These are phyloP conservation scores for Zosterops pallidus DNA, from an alignment of 2,113 vertebrate species.

Conservation along the genomic window DNA sequence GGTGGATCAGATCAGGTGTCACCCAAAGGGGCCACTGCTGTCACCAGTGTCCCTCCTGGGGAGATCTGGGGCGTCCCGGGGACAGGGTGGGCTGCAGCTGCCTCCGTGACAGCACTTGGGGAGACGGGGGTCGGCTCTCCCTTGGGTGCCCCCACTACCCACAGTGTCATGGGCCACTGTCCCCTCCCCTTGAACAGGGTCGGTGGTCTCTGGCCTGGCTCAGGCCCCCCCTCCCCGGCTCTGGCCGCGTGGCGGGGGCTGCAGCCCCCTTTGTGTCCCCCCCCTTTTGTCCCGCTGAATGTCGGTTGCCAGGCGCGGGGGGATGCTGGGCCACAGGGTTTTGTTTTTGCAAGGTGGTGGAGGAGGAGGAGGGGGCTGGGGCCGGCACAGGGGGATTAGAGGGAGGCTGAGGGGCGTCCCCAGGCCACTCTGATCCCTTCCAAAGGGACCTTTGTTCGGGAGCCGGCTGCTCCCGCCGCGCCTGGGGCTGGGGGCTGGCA, in stretches of 20 bases:
- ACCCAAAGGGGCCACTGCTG: not conserved
- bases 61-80: too few relatives aligned
- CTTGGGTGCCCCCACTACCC: not conserved
- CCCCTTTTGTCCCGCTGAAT: conserved; percentile 36
- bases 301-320: conserved; percentile 70
- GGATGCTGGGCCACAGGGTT: conserved; percentile 55
- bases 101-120: not conserved
- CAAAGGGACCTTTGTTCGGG: conserved; percentile 44
- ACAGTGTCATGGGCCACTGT: fast-evolving
- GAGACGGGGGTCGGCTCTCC: fast-evolving
- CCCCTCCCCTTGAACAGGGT: not conserved
- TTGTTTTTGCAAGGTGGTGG: conserved; percentile 52
- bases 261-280: conserved; percentile 12
- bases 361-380: conserved; percentile 32
- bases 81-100: not conserved
- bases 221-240: not conserved
- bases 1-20: not conserved
- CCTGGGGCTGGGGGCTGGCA: not conserved
- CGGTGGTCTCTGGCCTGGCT: not conserved
- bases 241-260: not conserved
- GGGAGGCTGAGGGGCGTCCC: not conserved
- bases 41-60: not conserved
- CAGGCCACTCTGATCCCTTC: not conserved
- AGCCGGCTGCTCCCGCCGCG: not conserved
- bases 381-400: not conserved